Conservation (phyloP, 2,888 invertebrate genomes). For the Cheilosia variabilis region DNA sequence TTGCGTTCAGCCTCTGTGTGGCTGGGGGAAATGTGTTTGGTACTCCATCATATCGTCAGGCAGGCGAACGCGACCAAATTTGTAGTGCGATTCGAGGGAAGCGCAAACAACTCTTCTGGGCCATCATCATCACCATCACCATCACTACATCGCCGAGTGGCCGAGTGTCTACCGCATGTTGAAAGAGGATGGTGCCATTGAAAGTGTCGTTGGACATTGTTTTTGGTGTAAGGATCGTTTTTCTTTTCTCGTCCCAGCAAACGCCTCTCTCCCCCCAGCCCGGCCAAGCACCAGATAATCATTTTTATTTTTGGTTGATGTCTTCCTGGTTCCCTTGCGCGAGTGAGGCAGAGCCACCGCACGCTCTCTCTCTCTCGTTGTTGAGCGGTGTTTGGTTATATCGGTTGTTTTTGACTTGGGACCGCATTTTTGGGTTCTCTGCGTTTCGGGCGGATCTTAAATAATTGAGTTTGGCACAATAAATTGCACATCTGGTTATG, state of each 20-base stretch:
- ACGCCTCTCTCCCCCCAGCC: slow-evolving; percentile 26
- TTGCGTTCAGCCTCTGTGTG: slow-evolving; percentile 27
- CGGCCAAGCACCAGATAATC: slow-evolving; percentile 63
- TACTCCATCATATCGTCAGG: slow-evolving; percentile 75
- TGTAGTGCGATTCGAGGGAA: slow-evolving; percentile 52
- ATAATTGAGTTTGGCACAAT: slow-evolving; percentile 84
- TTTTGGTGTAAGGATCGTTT: slow-evolving; percentile 75
- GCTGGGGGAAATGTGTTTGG: slow-evolving; percentile 52
- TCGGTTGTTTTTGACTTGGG: slow-evolving; percentile 7
- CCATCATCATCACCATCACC: slow-evolving; percentile 53
- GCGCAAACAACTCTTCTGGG: slow-evolving; percentile 51
- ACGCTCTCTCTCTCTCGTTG: slow-evolving; percentile 42
- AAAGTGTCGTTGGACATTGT: slow-evolving; percentile 77
- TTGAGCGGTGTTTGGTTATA: neutral
- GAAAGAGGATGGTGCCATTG: slow-evolving; percentile 73
- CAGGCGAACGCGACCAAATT: slow-evolving; percentile 68
- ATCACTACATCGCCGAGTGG: slow-evolving; percentile 40
- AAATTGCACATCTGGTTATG: slow-evolving; percentile 83
- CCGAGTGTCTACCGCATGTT: slow-evolving; percentile 57
- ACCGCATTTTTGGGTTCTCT: slow-evolving; percentile 34
- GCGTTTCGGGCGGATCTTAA: slow-evolving; percentile 76
- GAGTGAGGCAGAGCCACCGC: slow-evolving; percentile 8
- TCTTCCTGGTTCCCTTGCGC: slow-evolving; percentile 60
- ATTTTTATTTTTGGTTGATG: slow-evolving; percentile 70
- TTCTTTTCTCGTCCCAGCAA: slow-evolving; percentile 65